Percentiles rank a stretch among this genome's conserved stretches.
Conservation (phyloP, 2,113 vertebrate species). For the Prolemur simus region DNA sequence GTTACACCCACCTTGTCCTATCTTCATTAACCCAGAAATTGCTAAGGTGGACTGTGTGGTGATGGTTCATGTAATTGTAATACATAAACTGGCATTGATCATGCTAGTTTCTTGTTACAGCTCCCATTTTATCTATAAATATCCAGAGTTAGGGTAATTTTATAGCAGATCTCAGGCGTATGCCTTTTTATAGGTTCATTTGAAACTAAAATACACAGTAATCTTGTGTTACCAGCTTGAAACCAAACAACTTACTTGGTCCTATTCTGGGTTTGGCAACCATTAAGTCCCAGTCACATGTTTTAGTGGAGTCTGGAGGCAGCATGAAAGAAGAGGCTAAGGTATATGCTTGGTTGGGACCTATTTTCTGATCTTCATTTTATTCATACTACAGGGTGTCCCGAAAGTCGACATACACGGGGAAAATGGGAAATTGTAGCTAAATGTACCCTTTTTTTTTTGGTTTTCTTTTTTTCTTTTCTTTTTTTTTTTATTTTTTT, state of each 20-base stretch:
- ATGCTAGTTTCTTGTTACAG: conserved; percentile 67
- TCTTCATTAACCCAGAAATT: not conserved
- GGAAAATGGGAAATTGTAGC: too few species aligned
- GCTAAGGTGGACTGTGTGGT: not conserved
- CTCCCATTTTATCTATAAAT: conserved; percentile 73
- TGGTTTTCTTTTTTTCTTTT: too few species aligned
- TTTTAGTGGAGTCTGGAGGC: conserved; percentile 38
- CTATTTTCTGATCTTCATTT: conserved; percentile 37
- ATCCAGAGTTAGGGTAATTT: conserved; percentile 71
- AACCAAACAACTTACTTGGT: conserved; percentile 62
- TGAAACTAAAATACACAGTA: conserved; percentile 76
- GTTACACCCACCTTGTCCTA: not conserved
- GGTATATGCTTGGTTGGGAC: conserved; percentile 2
- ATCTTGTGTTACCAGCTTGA: conserved; percentile 71
- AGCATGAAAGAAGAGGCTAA: conserved; percentile 40
- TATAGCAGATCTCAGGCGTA: conserved; percentile 70
- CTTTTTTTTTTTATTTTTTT: too few species aligned
- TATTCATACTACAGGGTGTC: not conserved
- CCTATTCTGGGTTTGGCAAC: conserved; percentile 71
- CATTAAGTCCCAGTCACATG: conserved; percentile 62
- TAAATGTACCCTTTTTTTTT: too few species aligned
- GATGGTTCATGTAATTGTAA: conserved; percentile 28
- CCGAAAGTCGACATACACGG: too few species aligned
- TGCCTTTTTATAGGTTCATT: conserved; percentile 73
- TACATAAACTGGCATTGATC: conserved; percentile 50